Evolutionary conservation across 2,113 vertebrate species (phyloP).

Genomic region (Corythaeola cristata): DNA sequence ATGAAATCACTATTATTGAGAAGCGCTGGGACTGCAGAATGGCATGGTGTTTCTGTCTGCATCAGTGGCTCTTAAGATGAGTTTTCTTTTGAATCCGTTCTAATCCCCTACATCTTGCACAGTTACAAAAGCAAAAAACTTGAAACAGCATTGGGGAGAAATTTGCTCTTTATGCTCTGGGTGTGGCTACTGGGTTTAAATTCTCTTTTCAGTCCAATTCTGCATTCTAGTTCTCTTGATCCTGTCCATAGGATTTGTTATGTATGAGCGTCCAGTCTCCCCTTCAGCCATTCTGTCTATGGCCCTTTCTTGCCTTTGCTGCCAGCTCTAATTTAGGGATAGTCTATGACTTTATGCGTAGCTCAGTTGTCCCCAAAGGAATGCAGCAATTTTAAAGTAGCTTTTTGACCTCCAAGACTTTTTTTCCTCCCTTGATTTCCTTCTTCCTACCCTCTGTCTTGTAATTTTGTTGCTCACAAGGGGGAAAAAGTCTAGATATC

Average conservation of each 20-base stretch:
- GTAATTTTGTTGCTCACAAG: not conserved
- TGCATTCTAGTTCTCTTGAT: not conserved
- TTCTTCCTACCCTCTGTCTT: not conserved
- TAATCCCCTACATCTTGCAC: not conserved
- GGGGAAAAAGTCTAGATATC: not conserved
- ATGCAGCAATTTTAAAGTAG: not conserved
- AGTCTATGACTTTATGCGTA: not conserved
- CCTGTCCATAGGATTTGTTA: not conserved
- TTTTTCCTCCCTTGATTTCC: not conserved
- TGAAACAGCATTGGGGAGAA: not conserved
- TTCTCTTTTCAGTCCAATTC: not conserved
- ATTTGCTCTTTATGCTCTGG: not conserved
- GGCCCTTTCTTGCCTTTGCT: not conserved
- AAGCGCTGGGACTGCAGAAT: not conserved
- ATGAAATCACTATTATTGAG: not conserved
- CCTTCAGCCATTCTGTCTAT: rapidly evolving
- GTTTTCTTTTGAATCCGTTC: not conserved
- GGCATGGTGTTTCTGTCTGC: not conserved
- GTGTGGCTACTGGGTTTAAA: not conserved
- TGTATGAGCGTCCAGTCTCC: not conserved
- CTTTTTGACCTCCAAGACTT: not conserved
- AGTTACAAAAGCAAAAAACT: not conserved
- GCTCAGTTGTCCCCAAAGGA: not conserved
- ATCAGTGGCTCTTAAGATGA: not conserved
- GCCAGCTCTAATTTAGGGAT: not conserved